These are phyloP conservation scores for Sturnus vulgaris DNA, from an alignment of 2,113 vertebrate genomes.

Conservation along the genomic window DNA sequence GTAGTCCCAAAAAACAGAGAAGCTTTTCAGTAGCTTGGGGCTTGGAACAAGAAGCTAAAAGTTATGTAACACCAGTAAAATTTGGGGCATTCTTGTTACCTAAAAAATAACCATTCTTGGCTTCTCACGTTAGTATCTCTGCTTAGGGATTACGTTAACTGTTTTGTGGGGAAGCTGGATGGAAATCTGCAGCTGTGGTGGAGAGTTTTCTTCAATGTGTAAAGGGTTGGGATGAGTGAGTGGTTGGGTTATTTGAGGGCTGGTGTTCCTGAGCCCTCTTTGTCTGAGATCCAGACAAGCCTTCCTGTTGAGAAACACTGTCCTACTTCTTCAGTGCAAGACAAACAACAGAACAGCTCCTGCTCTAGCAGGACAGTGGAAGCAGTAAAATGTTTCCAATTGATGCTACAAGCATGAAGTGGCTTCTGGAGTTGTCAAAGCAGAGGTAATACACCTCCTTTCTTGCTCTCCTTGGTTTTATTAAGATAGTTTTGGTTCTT, in stretches of 20 bases:
- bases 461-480: neutral
- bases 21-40: slow-evolving; percentile 44
- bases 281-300: slow-evolving; percentile 32
- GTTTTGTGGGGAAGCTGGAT: slow-evolving; percentile 18
- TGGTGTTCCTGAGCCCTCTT: slow-evolving; percentile 45
- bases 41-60: slow-evolving; percentile 15
- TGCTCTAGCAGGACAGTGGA: neutral
- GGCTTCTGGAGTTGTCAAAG: neutral
- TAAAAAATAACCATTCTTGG: slow-evolving; percentile 26
- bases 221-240: neutral
- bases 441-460: neutral
- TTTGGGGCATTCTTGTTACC: neutral
- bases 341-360: slow-evolving; percentile 63
- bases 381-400: slow-evolving; percentile 19
- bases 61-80: slow-evolving; percentile 15
- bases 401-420: neutral
- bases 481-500: neutral
- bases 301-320: slow-evolving; percentile 68
- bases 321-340: slow-evolving; percentile 51
- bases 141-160: slow-evolving; percentile 21
- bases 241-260: slow-evolving; percentile 68
- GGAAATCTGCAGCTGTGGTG: neutral
- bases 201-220: neutral
- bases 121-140: neutral
- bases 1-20: slow-evolving; percentile 16